A percentile compares a stretch with the other conserved stretches of the same genome.
Evolutionary conservation across 2,888 invertebrate species (phyloP).

Genomic region (Operophtera brumata): DNA sequence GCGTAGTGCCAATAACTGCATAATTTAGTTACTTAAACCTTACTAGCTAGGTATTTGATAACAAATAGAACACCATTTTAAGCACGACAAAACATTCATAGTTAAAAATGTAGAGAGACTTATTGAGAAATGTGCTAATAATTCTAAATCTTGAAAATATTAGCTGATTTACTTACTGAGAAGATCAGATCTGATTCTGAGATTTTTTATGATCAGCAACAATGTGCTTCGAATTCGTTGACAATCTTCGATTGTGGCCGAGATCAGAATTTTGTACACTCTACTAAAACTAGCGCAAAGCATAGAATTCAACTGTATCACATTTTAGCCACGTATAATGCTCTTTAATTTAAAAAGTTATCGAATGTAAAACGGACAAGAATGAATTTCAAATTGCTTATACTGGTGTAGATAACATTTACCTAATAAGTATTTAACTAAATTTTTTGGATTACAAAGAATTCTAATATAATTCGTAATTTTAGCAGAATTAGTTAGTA

Average conservation of each 20-base stretch:
- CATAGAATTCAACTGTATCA: conserved; percentile 70
- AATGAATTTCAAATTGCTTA: conserved; percentile 61
- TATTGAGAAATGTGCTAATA: conserved; percentile 82
- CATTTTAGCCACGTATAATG: conserved; percentile 66
- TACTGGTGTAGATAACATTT: conserved; percentile 64
- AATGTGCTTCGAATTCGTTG: conserved; percentile 68
- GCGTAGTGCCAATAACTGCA: conserved; percentile 81
- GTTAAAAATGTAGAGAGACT: conserved; percentile 82
- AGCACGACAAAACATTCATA: conserved; percentile 82
- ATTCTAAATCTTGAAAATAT: conserved; percentile 73
- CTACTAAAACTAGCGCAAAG: conserved; percentile 70
- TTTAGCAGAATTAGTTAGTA: conserved; percentile 74
- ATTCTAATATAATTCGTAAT: conserved; percentile 77
- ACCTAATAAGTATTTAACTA: conserved; percentile 64
- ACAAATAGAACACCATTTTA: conserved; percentile 82
- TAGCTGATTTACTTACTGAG: conserved; percentile 61
- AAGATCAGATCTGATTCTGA: conserved; percentile 77
- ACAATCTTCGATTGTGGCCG: conserved; percentile 72
- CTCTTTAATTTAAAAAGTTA: conserved; percentile 42
- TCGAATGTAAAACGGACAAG: conserved; percentile 55
- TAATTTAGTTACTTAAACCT: conserved; percentile 75
- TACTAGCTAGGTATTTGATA: conserved; percentile 80
- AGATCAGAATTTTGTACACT: conserved; percentile 65
- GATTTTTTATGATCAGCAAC: conserved; percentile 52
- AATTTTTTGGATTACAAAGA: conserved; percentile 74